phyloP scores from a whole-genome alignment of 2,888 invertebrate genomes.

The Pyralis farinalis region DNA sequence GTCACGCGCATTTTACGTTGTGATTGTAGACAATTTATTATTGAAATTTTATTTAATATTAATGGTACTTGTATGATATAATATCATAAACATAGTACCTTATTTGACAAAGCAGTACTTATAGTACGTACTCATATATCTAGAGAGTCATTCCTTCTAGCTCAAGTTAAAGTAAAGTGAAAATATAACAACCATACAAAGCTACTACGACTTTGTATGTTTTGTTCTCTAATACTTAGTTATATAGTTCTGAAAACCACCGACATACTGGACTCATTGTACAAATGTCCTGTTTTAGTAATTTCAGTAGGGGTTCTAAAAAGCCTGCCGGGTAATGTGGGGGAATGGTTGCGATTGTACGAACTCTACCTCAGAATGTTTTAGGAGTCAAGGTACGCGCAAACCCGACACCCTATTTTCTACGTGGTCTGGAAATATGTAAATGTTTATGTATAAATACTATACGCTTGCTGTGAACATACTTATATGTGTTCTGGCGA shows the following conservation, averaged over 20 bases:
- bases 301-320: not conserved
- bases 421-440: not conserved
- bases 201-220: too few relatives aligned
- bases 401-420: not conserved
- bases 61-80: too few relatives aligned
- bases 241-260: not conserved
- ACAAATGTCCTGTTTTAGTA: not conserved
- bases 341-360: not conserved
- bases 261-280: not conserved
- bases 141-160: too few relatives aligned
- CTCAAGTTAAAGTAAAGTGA: too few relatives aligned
- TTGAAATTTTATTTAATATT: too few relatives aligned
- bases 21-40: too few relatives aligned
- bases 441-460: not conserved
- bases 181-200: too few relatives aligned
- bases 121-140: too few relatives aligned
- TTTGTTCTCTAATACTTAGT: not conserved
- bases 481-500: not conserved
- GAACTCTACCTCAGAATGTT: not conserved
- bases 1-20: too few relatives aligned
- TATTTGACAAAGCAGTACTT: too few relatives aligned
- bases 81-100: too few relatives aligned
- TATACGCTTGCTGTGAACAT: not conserved
- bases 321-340: not conserved
- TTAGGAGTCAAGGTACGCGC: conserved; percentile 1